Base-by-base conservation (phyloP, 2,113 vertebrate species). In the Eptesicus fuscus region DNA sequence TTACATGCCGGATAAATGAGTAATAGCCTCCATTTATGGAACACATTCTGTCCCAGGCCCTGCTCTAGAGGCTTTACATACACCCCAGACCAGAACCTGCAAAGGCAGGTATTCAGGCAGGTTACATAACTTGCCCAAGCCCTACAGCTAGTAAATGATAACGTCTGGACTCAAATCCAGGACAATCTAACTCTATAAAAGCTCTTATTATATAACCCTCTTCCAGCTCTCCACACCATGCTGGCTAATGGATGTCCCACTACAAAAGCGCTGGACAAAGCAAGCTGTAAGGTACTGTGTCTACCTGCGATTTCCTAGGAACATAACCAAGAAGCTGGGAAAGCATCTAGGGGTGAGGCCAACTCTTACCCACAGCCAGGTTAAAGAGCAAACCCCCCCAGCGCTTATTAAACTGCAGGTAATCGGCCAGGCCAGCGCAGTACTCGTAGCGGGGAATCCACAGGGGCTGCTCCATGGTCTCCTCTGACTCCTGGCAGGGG, bases 391-490 rank as follows among this genome's bases (percentile, higher is more conserved):
- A 67, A 0, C 96, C 97, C 0, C 90, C 96, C 97, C 98, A 98
- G 93, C 91, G 96, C 77, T 83, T 97, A 69, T 98, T 96, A 40
- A 69, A 90, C 25, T 89, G 71, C 83, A 97, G 0, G 47, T 71
- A 97, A 11, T 97, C 70, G 0, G 98, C 97, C 65, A 98, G 77
- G 4, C 97, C 98, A 0, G 7, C 1, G 7, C 67, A 97, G 93
- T 99, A 99, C 83, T 99, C 97, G 0, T 94, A 91, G 47, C 97
- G 98, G 0, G 99, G 98, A 47, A 98, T 97, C 98, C 98, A 99
- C 61, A 96, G 94, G 1, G 98, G 98, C 74, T 56, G 88, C 77
- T 97, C 20, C 0, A 12, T 6, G 14, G 88, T 95, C 0, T 67
- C 77, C 23, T 9, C 77, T 1, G 96, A 22, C 86, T 93, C 20